Conservation (phyloP, 2,797 vertebrate genomes). For the Luscinia luscinia region DNA sequence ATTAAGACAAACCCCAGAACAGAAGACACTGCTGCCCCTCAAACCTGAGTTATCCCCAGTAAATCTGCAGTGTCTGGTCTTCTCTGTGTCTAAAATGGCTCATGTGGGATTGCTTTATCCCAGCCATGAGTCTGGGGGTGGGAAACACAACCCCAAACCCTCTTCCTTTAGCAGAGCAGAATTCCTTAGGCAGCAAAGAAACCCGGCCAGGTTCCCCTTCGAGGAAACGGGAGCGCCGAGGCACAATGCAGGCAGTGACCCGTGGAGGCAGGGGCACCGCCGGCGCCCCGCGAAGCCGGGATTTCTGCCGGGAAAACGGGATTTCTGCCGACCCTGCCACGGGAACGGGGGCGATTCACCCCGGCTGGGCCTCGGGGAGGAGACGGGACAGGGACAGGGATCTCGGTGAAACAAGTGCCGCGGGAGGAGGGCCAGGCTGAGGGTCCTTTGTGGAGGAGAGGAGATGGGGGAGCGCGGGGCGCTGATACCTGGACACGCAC, state of each 20-base stretch:
- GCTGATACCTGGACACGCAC: background rate
- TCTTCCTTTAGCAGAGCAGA: background rate
- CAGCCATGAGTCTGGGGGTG: background rate
- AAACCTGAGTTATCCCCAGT: background rate
- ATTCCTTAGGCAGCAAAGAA: background rate
- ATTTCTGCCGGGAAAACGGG: background rate
- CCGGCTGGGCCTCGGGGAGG: background rate
- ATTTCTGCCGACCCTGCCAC: background rate
- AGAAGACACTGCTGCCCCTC: background rate
- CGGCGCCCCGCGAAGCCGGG: background rate
- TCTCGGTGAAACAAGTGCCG: background rate
- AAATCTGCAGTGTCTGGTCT: background rate
- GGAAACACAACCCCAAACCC: background rate
- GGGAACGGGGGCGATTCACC: background rate
- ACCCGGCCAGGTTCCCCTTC: background rate
- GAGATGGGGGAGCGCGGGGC: background rate
- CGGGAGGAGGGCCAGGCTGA: background rate
- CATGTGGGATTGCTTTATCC: background rate
- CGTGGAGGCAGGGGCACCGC: background rate
- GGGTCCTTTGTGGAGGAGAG: background rate
- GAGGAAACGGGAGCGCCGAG: background rate
- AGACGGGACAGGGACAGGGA: background rate
- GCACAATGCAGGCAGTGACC: conserved; percentile 16
- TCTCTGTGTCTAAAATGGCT: background rate
- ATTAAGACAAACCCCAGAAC: background rate